Evolutionary conservation across 2,113 vertebrate genomes (phyloP), one percentile per base, ranked within the genome.

Genomic region (Garra rufa): DNA sequence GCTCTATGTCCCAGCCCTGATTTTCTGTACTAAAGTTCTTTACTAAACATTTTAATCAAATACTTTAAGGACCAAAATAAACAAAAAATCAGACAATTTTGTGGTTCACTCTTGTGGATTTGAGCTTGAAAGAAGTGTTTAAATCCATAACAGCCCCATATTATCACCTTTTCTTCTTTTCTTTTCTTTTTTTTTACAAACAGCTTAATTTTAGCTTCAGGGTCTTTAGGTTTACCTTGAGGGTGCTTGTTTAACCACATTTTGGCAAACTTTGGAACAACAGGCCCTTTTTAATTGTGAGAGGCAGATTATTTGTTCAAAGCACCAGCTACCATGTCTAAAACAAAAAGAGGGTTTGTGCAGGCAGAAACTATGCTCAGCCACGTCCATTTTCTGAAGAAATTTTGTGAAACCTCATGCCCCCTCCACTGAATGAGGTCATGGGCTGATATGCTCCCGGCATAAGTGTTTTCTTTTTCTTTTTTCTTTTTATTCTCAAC

Each of bases 341-440:
- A 15, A 75, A 75, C 73, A 75, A 75, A 75, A 14, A 19, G 8
- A 28, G n/a, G 14, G 34, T 5, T 55, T 52, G 55, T 81, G 69
- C 10, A 15, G 14, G 77, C 67, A 34, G 24, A 17, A 13, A 19
- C 10, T 65, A 30, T 61, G 30, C 17, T 38, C 55, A 24, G 44
- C 5, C 43, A 61, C 46, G 8, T 76, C 59, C 59, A 4, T 83
- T 75, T 43, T 76, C 52, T 8, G 1, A 15, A 34, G 43, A 15
- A 43, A 44, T 65, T 79, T 17, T 41, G 21, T 24, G 61, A 69
- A 57, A 6, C 21, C n/a, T 69, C 34, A 67, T 38, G 2, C 19
- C 65, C 65, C 30, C 17, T 52, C 10, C 73, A 55, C 43, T 48
- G 17, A 76, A 28, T 44, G 6, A 86, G 70, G 89, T 84, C 74